Base-by-base conservation (phyloP, 2,888 invertebrate genomes). In the Aphrophora alni region DNA sequence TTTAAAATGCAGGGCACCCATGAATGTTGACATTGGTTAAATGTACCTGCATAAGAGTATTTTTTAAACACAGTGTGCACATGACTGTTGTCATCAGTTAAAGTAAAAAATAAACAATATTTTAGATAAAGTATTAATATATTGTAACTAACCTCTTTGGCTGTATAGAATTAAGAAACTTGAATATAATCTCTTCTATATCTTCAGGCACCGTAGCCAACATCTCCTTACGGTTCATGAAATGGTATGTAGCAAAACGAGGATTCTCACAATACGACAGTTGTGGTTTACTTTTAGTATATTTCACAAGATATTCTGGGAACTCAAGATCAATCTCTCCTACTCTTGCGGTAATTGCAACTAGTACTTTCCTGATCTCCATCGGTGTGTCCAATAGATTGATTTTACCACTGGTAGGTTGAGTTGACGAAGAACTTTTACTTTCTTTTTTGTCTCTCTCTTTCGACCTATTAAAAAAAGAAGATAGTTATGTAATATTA, bases 381-480 rank as follows among this genome's bases (percentile, higher is more conserved):
- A 81, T 83, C 0, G 84, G 84, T 1, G 84, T 80, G 12, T 83
- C 82, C 17, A 84, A 72, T n/a, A 84, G 75, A 27, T 81, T 81
- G n/a, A 81, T 25, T 78, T 80, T 80, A 0, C 72, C 38, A 70
- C 51, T 27, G 17, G 38, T 59, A 8, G 71, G 26, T 21, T 27
- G 75, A 3, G 5, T n/a, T 5, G 26, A 38, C 12, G 59, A 26
- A 27, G 17, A n/a, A 2, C 14, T 70, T 24, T 38, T 77, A 7
- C 28, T 28, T 0, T 70, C 17, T n/a, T 77, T 77, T 8, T 51
- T 25, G 7, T 81, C 81, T 28, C 75, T 70, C 24, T 79, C 81
- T 38, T 77, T 75, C 24, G 81, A 81, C 33, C 81, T 81, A 44
- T n/a, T 10, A 14, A 26, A 4, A 25, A 51, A 38, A 7, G 33